Percentiles rank a stretch among this genome's conserved stretches.
Evolutionary conservation across 1,140 invertebrate species (phyloP).

Genomic region (Hypothenemus hampei): DNA sequence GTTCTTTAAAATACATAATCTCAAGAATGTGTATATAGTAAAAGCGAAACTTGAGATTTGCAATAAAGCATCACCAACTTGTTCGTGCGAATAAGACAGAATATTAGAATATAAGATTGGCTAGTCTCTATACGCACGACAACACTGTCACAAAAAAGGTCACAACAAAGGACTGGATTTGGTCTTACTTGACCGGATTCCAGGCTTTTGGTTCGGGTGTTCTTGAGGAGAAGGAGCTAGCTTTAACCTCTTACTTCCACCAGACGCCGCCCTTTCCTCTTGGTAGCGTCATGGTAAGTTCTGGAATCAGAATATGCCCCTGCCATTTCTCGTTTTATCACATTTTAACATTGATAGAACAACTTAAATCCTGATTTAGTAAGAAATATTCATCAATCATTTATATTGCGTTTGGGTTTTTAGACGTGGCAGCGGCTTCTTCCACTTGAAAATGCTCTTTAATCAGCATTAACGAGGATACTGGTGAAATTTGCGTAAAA

Average conservation of each 20-base stretch:
- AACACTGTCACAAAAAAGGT: slow-evolving; percentile 47
- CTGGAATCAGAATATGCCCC: slow-evolving; percentile 54
- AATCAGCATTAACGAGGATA: slow-evolving; percentile 4
- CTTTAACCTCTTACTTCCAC: slow-evolving; percentile 59
- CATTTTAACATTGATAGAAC: too few species aligned
- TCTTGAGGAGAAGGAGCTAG: slow-evolving; percentile 45
- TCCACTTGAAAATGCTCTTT: slow-evolving; percentile 1
- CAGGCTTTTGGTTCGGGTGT: slow-evolving; percentile 28
- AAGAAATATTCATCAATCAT: background rate
- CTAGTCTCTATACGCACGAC: slow-evolving; percentile 41
- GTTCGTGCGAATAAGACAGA: slow-evolving; percentile 18
- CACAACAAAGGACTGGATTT: slow-evolving; percentile 42
- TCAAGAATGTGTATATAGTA: too few species aligned
- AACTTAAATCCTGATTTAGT: background rate
- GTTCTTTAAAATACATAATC: too few species aligned
- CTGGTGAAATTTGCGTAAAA: background rate
- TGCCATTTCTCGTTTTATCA: slow-evolving; percentile 22
- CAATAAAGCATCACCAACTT: slow-evolving; percentile 8
- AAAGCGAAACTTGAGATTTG: background rate
- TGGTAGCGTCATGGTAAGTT: slow-evolving; percentile 55
- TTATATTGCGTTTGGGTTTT: background rate
- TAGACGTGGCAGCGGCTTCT: slow-evolving; percentile 7
- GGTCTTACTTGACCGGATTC: slow-evolving; percentile 46
- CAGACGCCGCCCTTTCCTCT: slow-evolving; percentile 55
- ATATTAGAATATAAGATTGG: slow-evolving; percentile 14